Base-by-base conservation (phyloP, 2,113 vertebrate species). In the Bubo scandiacus region DNA sequence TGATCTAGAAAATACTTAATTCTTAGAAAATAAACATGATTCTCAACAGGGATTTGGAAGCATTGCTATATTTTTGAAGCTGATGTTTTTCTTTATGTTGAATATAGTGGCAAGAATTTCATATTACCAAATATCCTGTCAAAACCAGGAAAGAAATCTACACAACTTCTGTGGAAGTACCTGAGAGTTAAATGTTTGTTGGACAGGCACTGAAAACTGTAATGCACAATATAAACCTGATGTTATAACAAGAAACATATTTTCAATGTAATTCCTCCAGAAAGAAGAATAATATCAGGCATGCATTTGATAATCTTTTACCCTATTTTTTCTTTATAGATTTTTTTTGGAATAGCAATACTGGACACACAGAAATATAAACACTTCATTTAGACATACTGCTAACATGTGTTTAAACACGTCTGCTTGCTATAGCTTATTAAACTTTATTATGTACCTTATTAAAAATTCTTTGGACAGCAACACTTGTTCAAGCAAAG, bases 401-500 rank as follows among this genome's bases (percentile, higher is more conserved):
- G 63, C 80, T 93, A 81, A 55, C 61, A 30, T 63, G 15, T 82
- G 80, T 84, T 95, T 81, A 81, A 94, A 84, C 77, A 75, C 0
- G 26, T 49, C 80, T 89, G 47, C 61, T 94, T 81, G 73, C 38
- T 92, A 75, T 59, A 91, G 15, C 54, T 85, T 83, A 81, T 88
- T 84, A 92, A 93, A 94, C 68, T 92, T 94, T 73, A 91, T 86
- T 93, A 84, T 22, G 42, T 40, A 88, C 42, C 68, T 93, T 86
- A 95, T 88, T 95, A 95, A 92, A 94, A 81, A 81, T 81, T 75
- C 72, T 86, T 88, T 86, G 51, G 85, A 81, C 55, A 74, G 75
- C 51, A 83, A 43, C 57, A 43, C 80, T 92, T 93, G 72, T 81
- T 84, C 86, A 92, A 93, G 93, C 58, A 86, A 74, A 90, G 77